These are phyloP conservation scores for Elephas maximus DNA, from an alignment of 2,113 vertebrate genomes.

Conservation along the genomic window DNA sequence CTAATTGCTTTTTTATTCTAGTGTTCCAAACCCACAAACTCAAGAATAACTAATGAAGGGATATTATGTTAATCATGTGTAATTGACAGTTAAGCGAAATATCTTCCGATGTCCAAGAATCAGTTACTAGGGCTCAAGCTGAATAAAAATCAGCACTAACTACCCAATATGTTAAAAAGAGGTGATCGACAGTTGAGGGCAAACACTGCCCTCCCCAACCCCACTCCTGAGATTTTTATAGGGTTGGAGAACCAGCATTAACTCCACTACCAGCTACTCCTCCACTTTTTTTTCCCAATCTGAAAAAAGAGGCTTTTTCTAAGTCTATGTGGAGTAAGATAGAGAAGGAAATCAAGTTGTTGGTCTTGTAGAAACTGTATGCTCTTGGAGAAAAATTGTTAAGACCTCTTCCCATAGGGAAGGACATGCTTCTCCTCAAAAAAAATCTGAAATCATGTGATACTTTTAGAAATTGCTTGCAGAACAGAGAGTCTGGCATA, in stretches of 20 bases:
- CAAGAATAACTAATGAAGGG: not conserved
- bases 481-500: not conserved
- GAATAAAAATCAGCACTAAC: not conserved
- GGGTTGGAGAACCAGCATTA: not conserved
- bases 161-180: not conserved
- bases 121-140: not conserved
- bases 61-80: not conserved
- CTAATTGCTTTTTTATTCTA: not conserved
- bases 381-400: not conserved
- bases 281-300: not conserved
- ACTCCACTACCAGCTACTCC: not conserved
- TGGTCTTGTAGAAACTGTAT: not conserved
- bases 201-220: rapidly evolving
- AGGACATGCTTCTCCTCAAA: not conserved
- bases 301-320: not conserved
- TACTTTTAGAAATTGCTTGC: not conserved
- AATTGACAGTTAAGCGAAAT: not conserved
- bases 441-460: not conserved
- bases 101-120: not conserved
- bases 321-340: not conserved
- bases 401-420: not conserved
- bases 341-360: not conserved
- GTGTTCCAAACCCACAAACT: not conserved
- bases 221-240: not conserved
- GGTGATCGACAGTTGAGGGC: not conserved